These are phyloP conservation scores for Bujurquina vittata DNA, from an alignment of 2,113 vertebrate genomes.

Conservation along the genomic window DNA sequence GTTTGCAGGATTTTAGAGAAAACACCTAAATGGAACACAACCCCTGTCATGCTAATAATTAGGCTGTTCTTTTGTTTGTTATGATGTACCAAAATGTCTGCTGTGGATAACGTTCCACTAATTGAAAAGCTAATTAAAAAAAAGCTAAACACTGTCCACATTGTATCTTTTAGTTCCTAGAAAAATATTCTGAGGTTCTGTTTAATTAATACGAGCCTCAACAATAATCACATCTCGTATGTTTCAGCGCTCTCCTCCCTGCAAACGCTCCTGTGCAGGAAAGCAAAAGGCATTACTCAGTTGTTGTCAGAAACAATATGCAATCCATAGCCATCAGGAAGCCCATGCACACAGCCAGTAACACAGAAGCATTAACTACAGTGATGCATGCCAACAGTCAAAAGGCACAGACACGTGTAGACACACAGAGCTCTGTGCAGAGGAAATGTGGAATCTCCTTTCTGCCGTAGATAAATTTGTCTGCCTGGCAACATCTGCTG, in stretches of 20 bases:
- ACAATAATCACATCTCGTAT: slow-evolving; percentile 5
- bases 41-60: not conserved
- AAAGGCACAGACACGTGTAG: slow-evolving; percentile 15
- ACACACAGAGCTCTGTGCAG: not conserved
- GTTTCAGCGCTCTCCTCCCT: not conserved
- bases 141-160: not conserved
- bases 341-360: not conserved
- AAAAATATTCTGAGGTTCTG: slow-evolving; percentile 5
- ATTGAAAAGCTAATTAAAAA: slow-evolving; percentile 53
- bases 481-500: slow-evolving; percentile 49
- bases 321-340: not conserved
- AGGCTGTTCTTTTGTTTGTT: not conserved
- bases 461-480: slow-evolving; percentile 29
- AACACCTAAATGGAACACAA: not conserved
- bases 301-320: slow-evolving; percentile 11
- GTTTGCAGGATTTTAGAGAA: not conserved
- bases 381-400: slow-evolving; percentile 5
- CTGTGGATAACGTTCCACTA: slow-evolving; percentile 1
- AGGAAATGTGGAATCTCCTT: slow-evolving; percentile 4
- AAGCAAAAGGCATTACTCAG: not conserved
- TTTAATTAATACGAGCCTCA: slow-evolving; percentile 27
- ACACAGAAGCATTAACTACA: not conserved
- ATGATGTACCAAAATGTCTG: slow-evolving; percentile 3
- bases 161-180: slow-evolving; percentile 11
- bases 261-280: not conserved